Base-by-base conservation (phyloP, 1,140 invertebrate species). In the Eubasilissa regina region DNA sequence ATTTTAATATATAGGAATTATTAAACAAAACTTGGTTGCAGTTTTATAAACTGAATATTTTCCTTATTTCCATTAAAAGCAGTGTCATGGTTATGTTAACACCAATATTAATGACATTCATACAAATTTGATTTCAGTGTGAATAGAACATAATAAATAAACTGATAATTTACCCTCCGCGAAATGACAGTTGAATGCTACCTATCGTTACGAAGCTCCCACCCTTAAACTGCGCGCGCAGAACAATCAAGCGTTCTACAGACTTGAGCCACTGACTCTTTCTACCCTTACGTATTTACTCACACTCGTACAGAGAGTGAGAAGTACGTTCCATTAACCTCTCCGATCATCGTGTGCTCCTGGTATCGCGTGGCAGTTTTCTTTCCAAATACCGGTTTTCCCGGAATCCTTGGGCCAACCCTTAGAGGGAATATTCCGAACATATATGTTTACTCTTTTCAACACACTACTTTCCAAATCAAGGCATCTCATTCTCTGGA, bases 381-480 rank as follows among this genome's bases (percentile, higher is more conserved):
- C 81, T 66, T 80, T 80, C 77, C 81, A 56, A 83, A 74, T 77
- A 25, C 17, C 68, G 47, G 58, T 79, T 74, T 83, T 79, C 79
- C 64, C 60, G 56, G 77, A 73, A 72, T 60, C 58, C 76, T 83
- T 80, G 81, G 79, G 79, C 79, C 79, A 80, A 80, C 81, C 81
- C 81, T 83, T 80, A 75, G 78, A 79, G 79, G 77, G 81, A 76
- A 79, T 60, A 62, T 73, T 60, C 60, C 62, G 68, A 70, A 75
- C 72, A 21, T 58, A 4, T 25, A 10, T 7, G 44, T 47, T 66
- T n/a, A 78, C 79, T 43, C 76, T 43, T 51, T 80, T 64, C 21
- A 45, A 17, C 74, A 35, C 12, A 47, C 21, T 9, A 21, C n/a
- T 13, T 35, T 45, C 8, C 13, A 25, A 45, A 66, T 68, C 62